Evolutionary conservation across 2,797 vertebrate species (phyloP).

Genomic region (Mormyrops boulengeri): DNA sequence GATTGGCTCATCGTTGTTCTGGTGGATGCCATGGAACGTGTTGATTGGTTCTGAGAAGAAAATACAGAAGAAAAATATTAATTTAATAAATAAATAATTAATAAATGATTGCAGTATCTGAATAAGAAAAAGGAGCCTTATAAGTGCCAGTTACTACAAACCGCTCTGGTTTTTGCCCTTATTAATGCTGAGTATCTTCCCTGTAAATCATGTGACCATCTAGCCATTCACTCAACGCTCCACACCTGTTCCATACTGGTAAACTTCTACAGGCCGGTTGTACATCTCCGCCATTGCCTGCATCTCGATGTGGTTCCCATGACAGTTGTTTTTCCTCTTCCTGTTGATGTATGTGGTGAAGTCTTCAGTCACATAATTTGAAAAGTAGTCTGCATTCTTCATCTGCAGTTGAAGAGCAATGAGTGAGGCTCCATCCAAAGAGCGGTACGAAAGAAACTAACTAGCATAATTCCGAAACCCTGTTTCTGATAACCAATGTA

Average conservation of each 20-base stretch:
- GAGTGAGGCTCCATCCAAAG: neutral
- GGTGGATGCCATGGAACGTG: conserved; percentile 91
- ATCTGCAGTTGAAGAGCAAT: conserved; percentile 56
- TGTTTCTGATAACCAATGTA: neutral
- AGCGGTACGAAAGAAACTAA: neutral
- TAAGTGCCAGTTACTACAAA: neutral
- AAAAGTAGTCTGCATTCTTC: conserved; percentile 93
- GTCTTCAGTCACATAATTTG: conserved; percentile 92
- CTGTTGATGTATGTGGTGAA: conserved; percentile 92
- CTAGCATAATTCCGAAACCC: neutral
- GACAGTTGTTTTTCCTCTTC: conserved; percentile 90
- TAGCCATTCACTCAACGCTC: neutral
- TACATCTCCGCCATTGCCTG: conserved; percentile 97
- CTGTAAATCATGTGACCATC: neutral
- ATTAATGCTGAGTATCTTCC: neutral
- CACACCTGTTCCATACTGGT: conserved; percentile 82
- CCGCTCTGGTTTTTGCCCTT: neutral
- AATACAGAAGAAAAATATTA: neutral
- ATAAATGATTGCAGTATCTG: neutral
- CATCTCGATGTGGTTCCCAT: conserved; percentile 94
- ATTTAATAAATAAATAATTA: neutral
- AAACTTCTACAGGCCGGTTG: conserved; percentile 87
- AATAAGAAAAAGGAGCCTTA: neutral
- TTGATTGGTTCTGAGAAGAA: conserved; percentile 79
- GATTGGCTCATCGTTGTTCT: conserved; percentile 90